Evolutionary conservation across 2,113 vertebrate genomes (phyloP).

Genomic region (Psittacara wagleri): DNA sequence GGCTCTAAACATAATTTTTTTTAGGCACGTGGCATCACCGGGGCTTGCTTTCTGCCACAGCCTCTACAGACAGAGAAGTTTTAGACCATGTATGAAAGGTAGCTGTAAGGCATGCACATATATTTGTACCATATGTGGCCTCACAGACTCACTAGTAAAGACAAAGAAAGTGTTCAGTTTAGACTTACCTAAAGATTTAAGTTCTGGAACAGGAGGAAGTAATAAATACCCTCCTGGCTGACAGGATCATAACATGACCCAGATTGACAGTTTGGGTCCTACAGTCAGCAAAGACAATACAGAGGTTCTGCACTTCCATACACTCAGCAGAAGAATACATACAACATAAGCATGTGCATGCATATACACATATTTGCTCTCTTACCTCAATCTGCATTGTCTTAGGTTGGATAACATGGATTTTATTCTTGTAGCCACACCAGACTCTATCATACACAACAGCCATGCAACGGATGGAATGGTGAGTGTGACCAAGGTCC

Average conservation of each 20-base stretch:
- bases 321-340: background rate
- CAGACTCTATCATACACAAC: constrained; percentile 96
- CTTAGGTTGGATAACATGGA: constrained; percentile 98
- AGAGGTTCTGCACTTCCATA: background rate
- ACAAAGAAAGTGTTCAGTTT: background rate
- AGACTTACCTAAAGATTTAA: background rate
- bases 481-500: constrained; percentile 96
- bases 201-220: background rate
- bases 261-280: background rate
- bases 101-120: background rate
- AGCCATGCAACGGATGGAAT: constrained; percentile 98
- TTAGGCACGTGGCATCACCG: background rate
- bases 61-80: background rate
- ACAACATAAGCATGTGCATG: background rate
- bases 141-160: background rate
- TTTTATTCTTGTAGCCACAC: constrained; percentile 99
- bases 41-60: background rate
- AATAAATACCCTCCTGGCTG: background rate
- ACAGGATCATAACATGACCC: background rate
- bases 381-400: constrained; percentile 97
- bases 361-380: background rate
- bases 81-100: background rate
- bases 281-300: background rate
- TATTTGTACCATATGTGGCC: background rate
- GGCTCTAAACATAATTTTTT: background rate